These are phyloP conservation scores for Himalopsyche anomala DNA, from an alignment of 2,888 invertebrate species.

Conservation along the genomic window DNA sequence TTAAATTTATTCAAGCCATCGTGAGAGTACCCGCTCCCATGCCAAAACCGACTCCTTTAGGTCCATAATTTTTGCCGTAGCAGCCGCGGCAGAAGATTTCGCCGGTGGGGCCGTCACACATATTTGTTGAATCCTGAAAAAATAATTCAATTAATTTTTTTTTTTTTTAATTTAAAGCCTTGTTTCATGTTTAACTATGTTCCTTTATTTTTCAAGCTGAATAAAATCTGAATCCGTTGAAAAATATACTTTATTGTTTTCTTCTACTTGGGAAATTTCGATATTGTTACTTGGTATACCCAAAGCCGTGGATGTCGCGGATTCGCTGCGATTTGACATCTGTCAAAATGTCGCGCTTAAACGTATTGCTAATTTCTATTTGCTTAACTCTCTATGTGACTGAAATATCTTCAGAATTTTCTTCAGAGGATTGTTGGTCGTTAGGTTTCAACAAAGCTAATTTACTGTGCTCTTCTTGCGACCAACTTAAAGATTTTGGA, in stretches of 20 bases:
- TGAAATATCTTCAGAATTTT: conserved; percentile 53
- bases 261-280: background rate
- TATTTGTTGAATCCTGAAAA: conserved; percentile 88
- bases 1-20: conserved; percentile 81
- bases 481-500: conserved; percentile 86
- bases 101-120: conserved; percentile 94
- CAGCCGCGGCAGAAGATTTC: conserved; percentile 96
- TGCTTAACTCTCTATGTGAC: background rate
- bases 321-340: conserved; percentile 11
- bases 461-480: conserved; percentile 92
- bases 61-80: conserved; percentile 91
- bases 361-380: background rate
- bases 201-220: background rate
- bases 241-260: too few relatives aligned
- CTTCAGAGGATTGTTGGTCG: conserved; percentile 82
- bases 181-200: background rate
- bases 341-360: conserved; percentile 36
- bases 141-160: conserved; percentile 3
- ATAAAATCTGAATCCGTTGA: too few relatives aligned
- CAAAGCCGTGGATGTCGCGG: background rate
- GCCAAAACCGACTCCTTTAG: conserved; percentile 93
- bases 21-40: conserved; percentile 93
- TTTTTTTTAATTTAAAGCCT: background rate
- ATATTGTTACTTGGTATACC: background rate
- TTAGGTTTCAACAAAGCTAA: conserved; percentile 92